phyloP scores from a whole-genome alignment of 30 jellyfish, hydroid and myxozoan genomes.

The Turritopsis dohrnii region DNA sequence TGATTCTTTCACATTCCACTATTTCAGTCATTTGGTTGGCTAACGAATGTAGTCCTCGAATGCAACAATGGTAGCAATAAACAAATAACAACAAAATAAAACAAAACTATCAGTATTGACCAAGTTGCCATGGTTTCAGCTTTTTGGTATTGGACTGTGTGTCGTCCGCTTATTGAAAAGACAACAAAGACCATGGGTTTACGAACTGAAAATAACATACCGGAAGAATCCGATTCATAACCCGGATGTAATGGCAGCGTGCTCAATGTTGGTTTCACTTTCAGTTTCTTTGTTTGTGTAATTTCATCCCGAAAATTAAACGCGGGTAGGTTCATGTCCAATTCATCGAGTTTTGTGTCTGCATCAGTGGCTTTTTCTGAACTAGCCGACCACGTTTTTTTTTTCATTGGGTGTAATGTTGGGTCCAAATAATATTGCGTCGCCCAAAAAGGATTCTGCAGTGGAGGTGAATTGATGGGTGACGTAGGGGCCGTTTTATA shows the following conservation, averaged over 20 bases:
- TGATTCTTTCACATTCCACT: too few species aligned
- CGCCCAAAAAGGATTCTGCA: neutral
- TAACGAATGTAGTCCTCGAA: too few species aligned
- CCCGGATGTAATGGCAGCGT: neutral
- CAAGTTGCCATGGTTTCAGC: too few species aligned
- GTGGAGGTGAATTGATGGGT: neutral
- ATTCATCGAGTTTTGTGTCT: neutral
- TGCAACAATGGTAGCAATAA: too few species aligned
- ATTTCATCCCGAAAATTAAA: neutral
- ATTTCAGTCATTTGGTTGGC: too few species aligned
- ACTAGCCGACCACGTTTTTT: neutral
- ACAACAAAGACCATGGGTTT: too few species aligned
- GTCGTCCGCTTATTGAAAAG: too few species aligned
- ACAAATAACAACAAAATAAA: too few species aligned
- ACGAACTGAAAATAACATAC: too few species aligned
- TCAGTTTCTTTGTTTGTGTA: neutral
- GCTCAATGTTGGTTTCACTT: constrained; percentile 1
- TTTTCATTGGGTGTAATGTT: neutral
- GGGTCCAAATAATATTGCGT: neutral
- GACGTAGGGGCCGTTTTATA: neutral
- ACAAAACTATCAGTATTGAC: too few species aligned
- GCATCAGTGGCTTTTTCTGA: neutral
- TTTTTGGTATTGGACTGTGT: too few species aligned
- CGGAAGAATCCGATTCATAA: neutral
- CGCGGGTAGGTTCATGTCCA: neutral